Evolutionary conservation across 2,797 vertebrate species (phyloP).

Genomic region (Vultur gryphus): DNA sequence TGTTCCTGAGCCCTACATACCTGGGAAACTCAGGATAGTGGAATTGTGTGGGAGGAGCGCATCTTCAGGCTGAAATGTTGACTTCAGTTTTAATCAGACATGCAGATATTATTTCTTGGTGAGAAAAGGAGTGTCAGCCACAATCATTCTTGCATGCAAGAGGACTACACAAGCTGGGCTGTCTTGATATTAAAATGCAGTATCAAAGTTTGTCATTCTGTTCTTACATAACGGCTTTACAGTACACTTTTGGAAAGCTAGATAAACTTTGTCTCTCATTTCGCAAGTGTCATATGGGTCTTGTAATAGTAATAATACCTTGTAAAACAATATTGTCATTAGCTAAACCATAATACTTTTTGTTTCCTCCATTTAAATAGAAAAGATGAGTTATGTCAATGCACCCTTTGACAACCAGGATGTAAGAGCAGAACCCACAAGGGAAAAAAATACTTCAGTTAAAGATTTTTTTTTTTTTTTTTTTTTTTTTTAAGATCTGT

Average conservation of each 20-base stretch:
- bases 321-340: neutral
- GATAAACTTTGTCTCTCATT: neutral
- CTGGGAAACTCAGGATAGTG: neutral
- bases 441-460: neutral
- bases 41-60: neutral
- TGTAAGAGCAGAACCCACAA: neutral
- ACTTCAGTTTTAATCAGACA: neutral
- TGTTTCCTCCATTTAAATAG: neutral
- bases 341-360: neutral
- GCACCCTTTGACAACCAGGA: neutral
- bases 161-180: neutral
- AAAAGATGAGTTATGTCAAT: neutral
- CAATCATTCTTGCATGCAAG: neutral
- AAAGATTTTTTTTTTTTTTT: neutral
- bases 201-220: neutral
- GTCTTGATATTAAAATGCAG: neutral
- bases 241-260: neutral
- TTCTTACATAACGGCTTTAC: neutral
- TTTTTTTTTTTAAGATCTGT: neutral
- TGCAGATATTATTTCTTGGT: neutral
- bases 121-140: neutral
- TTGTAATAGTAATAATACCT: neutral
- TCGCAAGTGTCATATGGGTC: neutral
- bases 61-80: neutral
- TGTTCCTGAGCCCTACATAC: fast-evolving